Percentiles rank a stretch among this genome's conserved stretches.
Evolutionary conservation across 2,113 vertebrate genomes (phyloP).

Genomic region (Antechinus stuartii): DNA sequence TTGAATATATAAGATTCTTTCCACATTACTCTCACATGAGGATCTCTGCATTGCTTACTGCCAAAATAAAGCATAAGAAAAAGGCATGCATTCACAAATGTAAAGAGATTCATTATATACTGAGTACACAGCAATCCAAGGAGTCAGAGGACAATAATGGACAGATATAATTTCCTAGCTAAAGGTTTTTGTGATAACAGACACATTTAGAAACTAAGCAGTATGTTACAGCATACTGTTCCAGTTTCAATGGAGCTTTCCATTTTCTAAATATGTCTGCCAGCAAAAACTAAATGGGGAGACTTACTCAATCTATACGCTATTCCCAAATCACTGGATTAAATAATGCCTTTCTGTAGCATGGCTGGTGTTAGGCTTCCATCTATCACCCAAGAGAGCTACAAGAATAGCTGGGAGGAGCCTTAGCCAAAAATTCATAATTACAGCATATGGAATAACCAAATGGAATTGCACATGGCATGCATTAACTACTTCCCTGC

Average conservation of each 20-base stretch:
- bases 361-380: slow-evolving; percentile 52
- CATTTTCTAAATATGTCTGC: slow-evolving; percentile 4
- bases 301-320: slow-evolving; percentile 16
- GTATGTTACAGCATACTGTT: background rate
- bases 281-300: slow-evolving; percentile 56
- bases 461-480: slow-evolving; percentile 19
- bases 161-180: background rate
- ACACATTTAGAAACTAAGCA: slow-evolving; percentile 3
- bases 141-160: slow-evolving; percentile 28
- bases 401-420: slow-evolving; percentile 32
- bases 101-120: slow-evolving; percentile 42
- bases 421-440: slow-evolving; percentile 50
- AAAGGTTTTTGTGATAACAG: background rate
- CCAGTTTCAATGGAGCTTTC: background rate
- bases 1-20: background rate
- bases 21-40: slow-evolving; percentile 42
- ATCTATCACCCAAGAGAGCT: slow-evolving; percentile 46
- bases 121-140: slow-evolving; percentile 7
- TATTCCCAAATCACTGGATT: slow-evolving; percentile 45
- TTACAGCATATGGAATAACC: slow-evolving; percentile 53
- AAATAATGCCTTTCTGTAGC: slow-evolving; percentile 41
- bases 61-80: slow-evolving; percentile 54
- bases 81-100: slow-evolving; percentile 51
- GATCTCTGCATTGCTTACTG: slow-evolving; percentile 37
- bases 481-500: slow-evolving; percentile 28